Percentiles rank a stretch among this genome's conserved stretches.
phyloP scores from a whole-genome alignment of 2,797 vertebrate genomes.

The Buphagus erythrorhynchus region DNA sequence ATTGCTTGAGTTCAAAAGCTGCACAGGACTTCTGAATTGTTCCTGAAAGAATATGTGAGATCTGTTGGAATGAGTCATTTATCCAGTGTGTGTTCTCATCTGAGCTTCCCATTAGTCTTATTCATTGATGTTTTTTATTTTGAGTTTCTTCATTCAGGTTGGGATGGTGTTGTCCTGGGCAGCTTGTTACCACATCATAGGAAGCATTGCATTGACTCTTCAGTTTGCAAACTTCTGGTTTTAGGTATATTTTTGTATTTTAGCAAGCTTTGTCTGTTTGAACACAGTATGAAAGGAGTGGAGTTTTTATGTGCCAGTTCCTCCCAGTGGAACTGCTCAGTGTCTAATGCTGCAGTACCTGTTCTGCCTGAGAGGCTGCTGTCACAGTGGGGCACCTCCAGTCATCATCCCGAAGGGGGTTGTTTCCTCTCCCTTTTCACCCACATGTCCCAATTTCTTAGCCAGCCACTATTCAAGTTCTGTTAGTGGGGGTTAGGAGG shows the following conservation, averaged over 20 bases:
- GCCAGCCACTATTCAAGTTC: neutral
- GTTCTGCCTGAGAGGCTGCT: neutral
- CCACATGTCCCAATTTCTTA: neutral
- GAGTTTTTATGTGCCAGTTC: neutral
- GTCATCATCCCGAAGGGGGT: neutral
- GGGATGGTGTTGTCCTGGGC: neutral
- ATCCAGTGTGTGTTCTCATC: neutral
- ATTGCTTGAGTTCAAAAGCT: slow-evolving; percentile 35
- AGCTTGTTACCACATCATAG: neutral
- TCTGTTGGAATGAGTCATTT: neutral
- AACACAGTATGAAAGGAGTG: neutral
- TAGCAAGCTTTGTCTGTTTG: neutral
- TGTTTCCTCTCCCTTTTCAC: neutral
- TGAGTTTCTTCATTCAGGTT: neutral
- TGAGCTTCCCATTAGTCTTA: neutral
- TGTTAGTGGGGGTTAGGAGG: neutral
- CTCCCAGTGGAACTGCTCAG: neutral
- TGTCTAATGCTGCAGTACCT: neutral
- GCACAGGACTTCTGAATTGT: neutral
- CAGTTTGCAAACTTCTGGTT: neutral
- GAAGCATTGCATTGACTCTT: neutral
- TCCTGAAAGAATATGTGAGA: neutral
- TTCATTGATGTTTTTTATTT: neutral
- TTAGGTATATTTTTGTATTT: neutral
- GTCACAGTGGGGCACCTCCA: neutral